Base-by-base conservation (phyloP, 2,113 vertebrate genomes). In the Indri indri region DNA sequence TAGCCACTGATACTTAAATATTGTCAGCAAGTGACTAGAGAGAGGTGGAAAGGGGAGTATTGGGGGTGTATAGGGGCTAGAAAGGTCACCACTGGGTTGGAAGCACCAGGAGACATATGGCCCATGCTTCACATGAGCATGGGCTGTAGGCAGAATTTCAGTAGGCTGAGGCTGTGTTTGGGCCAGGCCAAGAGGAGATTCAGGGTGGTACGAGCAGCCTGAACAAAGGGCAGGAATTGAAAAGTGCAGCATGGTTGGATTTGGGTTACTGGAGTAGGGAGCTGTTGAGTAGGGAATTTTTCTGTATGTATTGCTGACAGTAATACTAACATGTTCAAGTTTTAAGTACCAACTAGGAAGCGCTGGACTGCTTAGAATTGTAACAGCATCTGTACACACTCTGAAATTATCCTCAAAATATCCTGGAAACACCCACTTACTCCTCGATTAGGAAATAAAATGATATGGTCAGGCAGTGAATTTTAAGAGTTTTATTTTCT, bases 401-500 rank as follows among this genome's bases (percentile, higher is more conserved):
- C 32, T 70, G 42, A 40, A 77, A 63, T 89, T 88, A 32, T 47
- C 52, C 34, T 76, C 18, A 23, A 54, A 85, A 61, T 61, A 66
- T 8, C 30, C 18, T 80, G 59, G 73, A 73, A 82, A 74, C 3
- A 70, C 1, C 37, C 20, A 12, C 22, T 59, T 74, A n/a, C 16
- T 91, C 16, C 77, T 91, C 37, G 11, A 52, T 83, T 52, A 68
- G 61, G 42, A 73, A 85, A 54, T 87, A 61, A 82, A 88, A 88
- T 59, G 45, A 82, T 65, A 85, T 5, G 1, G 23, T 47, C 16
- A 47, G 23, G 45, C 32, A 12, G 11, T 83, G 32, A 32, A 22
- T 83, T 80, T 83, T 50, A 85, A 73, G 81, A 71, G 42, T 88
- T 97, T 90, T 89, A 27, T 79, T 94, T 88, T 94, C 77, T 25